Conservation (phyloP, 1,140 invertebrate genomes). For the Aricia agestis region DNA sequence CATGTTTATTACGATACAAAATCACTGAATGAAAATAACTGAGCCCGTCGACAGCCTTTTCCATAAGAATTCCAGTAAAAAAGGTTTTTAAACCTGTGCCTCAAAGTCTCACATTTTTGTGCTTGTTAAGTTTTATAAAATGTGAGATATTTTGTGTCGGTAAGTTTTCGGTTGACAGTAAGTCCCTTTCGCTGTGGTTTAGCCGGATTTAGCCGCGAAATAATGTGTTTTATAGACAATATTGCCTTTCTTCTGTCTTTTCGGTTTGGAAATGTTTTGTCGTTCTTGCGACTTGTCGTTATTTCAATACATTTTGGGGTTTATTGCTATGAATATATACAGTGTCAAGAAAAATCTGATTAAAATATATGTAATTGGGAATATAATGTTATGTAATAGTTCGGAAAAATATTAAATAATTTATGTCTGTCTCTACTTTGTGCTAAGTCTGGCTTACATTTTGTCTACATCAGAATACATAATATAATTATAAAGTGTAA, state of each 20-base stretch:
- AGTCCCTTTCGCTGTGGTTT: background rate
- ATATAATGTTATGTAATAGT: no score
- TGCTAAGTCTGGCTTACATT: no score
- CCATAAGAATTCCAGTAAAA: background rate
- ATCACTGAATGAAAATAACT: background rate
- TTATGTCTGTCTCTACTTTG: no score
- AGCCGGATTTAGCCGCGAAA: background rate
- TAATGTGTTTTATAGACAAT: background rate
- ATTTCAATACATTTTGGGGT: background rate
- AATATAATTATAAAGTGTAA: no score
- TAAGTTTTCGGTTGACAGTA: background rate
- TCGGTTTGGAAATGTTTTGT: background rate
- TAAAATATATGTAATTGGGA: no score
- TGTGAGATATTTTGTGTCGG: background rate
- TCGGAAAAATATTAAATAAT: no score
- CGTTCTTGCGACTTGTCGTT: background rate
- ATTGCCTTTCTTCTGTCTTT: background rate
- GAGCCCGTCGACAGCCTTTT: background rate
- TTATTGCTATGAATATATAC: background rate
- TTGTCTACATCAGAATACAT: no score
- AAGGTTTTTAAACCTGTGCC: background rate
- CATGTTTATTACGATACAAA: background rate
- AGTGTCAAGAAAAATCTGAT: no score
- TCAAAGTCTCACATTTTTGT: background rate
- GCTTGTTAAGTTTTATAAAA: conserved; percentile 1